A percentile compares a stretch with the other conserved stretches of the same genome.
Conservation (phyloP, 2,113 vertebrate genomes). For the Lontra canadensis region DNA sequence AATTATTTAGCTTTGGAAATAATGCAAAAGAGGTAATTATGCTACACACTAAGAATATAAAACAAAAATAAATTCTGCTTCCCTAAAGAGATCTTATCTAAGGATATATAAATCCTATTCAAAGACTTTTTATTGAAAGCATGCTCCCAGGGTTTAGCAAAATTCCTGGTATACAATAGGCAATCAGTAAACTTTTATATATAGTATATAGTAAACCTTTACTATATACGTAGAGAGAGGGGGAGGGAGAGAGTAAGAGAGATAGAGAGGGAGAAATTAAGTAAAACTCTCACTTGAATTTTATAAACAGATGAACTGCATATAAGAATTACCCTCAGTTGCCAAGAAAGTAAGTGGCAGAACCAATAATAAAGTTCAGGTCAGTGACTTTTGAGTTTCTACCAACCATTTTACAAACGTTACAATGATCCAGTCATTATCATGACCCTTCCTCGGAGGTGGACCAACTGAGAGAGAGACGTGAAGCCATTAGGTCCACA, state of each 20-base stretch:
- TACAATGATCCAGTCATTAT: not conserved
- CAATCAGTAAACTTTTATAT: not conserved
- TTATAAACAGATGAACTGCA: not conserved
- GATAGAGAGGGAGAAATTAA: not conserved
- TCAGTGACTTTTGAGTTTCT: not conserved
- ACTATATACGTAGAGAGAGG: not conserved
- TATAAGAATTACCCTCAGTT: not conserved
- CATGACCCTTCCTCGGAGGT: not conserved
- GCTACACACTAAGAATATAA: not conserved
- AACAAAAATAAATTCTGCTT: constrained; percentile 37
- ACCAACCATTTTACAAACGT: not conserved
- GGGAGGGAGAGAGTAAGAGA: not conserved
- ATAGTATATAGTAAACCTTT: not conserved
- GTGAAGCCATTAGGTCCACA: not conserved
- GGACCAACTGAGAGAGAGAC: constrained; percentile 25
- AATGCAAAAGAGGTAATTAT: not conserved
- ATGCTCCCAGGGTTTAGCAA: not conserved
- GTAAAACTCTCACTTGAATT: not conserved
- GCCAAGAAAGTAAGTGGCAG: not conserved
- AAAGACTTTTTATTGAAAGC: constrained; percentile 21
- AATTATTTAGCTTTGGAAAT: constrained; percentile 21
- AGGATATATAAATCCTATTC: not conserved
- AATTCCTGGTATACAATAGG: not conserved
- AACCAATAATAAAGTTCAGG: not conserved
- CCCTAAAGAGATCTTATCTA: not conserved